Evolutionary conservation across 2,113 vertebrate genomes (phyloP).

Genomic region (Vireo altiloquus): DNA sequence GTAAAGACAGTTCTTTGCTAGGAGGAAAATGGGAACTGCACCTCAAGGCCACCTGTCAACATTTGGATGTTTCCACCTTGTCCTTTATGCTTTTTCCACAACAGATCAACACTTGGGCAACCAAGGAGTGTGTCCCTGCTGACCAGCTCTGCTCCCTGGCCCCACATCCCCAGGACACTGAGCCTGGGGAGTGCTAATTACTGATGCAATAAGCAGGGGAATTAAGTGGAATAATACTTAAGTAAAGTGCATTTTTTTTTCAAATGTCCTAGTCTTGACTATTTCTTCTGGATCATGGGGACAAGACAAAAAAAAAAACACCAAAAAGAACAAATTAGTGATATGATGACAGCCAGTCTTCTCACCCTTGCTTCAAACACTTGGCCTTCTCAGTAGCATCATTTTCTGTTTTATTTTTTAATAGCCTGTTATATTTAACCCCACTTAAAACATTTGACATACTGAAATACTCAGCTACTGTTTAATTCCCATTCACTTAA

Average conservation of each 20-base stretch:
- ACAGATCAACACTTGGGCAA: background rate
- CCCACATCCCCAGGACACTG: background rate
- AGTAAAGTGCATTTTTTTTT: background rate
- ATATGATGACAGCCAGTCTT: background rate
- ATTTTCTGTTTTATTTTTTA: background rate
- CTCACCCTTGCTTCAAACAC: background rate
- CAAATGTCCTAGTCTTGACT: background rate
- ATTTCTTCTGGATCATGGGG: background rate
- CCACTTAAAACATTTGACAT: background rate
- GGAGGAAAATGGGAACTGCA: background rate
- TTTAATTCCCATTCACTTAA: background rate
- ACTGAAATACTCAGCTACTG: background rate
- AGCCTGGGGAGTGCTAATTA: background rate
- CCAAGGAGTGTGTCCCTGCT: fast-evolving
- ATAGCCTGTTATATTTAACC: background rate
- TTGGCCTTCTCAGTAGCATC: background rate
- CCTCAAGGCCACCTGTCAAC: background rate
- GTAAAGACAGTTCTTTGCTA: background rate
- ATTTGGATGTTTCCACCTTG: background rate
- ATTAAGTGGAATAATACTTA: background rate
- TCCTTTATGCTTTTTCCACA: background rate
- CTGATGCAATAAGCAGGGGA: background rate
- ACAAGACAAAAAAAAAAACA: background rate
- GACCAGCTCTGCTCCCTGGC: background rate
- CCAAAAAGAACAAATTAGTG: background rate